Conservation (phyloP, 1,140 invertebrate genomes). For the Drosophila sp. region DNA sequence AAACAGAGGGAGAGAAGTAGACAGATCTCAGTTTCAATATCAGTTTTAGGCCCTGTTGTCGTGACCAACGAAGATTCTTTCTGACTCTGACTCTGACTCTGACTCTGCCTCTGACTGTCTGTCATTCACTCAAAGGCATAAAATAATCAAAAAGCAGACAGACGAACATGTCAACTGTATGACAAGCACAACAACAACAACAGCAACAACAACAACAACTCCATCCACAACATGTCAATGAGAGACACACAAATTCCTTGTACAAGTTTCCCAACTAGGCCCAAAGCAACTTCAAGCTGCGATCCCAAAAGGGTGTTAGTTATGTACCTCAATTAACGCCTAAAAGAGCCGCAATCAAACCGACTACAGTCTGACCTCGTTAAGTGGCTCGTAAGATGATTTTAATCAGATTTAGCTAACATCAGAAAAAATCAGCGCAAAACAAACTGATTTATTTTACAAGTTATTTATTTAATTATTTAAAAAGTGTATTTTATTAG, state of each 20-base stretch:
- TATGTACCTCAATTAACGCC: slow-evolving; percentile 72
- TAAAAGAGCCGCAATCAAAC: slow-evolving; percentile 16
- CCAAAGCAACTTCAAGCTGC: slow-evolving; percentile 30
- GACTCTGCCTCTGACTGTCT: slow-evolving; percentile 12
- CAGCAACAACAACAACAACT: slow-evolving; percentile 13
- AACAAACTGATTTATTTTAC: no score
- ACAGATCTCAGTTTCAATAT: neutral
- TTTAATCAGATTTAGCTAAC: no score
- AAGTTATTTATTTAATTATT: no score
- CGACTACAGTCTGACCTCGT: neutral
- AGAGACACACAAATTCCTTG: slow-evolving; percentile 49
- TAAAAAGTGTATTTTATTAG: no score
- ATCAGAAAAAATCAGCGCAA: no score
- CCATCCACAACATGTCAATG: slow-evolving; percentile 51
- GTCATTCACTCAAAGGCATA: slow-evolving; percentile 58
- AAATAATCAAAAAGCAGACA: slow-evolving; percentile 72
- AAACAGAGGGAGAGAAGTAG: neutral
- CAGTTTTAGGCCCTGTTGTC: slow-evolving; percentile 23
- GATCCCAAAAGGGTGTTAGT: slow-evolving; percentile 53
- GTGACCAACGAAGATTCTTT: slow-evolving; percentile 29
- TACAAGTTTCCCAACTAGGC: slow-evolving; percentile 24
- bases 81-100: no score
- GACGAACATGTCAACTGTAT: slow-evolving; percentile 78
- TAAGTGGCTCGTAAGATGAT: neutral
- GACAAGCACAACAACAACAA: slow-evolving; percentile 64